Conservation (phyloP, 1,140 invertebrate species). For the Bacillus rossius region DNA sequence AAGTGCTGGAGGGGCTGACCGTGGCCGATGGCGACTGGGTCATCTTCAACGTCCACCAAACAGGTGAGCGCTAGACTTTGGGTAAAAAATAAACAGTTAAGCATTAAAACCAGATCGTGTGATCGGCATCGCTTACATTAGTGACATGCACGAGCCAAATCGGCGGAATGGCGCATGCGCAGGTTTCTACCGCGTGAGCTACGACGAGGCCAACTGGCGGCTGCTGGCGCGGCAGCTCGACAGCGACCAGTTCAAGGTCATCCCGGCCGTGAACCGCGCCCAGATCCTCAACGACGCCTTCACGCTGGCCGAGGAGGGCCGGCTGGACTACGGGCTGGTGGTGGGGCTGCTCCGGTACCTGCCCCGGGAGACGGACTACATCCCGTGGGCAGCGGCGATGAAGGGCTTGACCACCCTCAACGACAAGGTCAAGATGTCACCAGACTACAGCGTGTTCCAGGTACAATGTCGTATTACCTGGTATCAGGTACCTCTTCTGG, state of each 20-base stretch:
- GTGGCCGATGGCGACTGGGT: conserved; percentile 51
- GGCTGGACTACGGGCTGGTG: conserved; percentile 41
- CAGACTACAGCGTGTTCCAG: not conserved
- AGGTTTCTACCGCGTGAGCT: conserved; percentile 53
- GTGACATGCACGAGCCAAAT: no score
- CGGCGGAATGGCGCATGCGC: no score
- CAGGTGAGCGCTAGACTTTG: conserved; percentile 52
- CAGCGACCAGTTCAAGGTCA: conserved; percentile 29
- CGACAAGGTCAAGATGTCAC: conserved; percentile 23
- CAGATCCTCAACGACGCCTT: conserved; percentile 56
- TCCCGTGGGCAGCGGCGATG: conserved; percentile 43
- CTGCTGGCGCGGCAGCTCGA: conserved; percentile 38
- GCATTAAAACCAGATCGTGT: no score
- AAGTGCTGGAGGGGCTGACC: not conserved
- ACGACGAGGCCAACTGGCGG: conserved; percentile 46
- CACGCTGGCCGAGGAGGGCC: conserved; percentile 44
- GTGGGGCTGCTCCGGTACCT: conserved; percentile 47
- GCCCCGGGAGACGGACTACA: conserved; percentile 44
- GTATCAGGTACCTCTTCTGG: no score
- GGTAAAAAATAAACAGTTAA: no score
- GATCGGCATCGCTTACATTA: no score
- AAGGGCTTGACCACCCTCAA: no score
- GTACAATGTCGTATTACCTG: no score
- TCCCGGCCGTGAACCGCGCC: conserved; percentile 48
- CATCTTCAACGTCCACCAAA: conserved; percentile 60